Evolutionary conservation across 2,888 invertebrate genomes (phyloP), one percentile per base, ranked within the genome.

Genomic region (Drosophila fulvimacula): DNA sequence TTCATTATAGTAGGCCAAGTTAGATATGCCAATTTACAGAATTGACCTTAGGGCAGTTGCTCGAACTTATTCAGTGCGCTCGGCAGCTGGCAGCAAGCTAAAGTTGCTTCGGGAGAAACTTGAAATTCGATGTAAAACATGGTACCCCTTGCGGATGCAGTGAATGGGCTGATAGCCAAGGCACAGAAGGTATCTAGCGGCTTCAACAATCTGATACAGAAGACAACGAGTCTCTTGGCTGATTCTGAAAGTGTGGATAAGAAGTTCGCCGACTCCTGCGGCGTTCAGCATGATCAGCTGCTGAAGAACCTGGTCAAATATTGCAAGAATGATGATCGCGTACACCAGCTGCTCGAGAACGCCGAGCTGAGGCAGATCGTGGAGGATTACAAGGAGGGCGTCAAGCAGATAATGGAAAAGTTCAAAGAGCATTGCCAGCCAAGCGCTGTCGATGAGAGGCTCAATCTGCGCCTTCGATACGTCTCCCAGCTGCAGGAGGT

Each of bases 271-370:
- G 67, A 69, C 6, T 76, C 69, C 1, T 52, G 57, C 10, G 69
- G 67, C 11, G 69, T 53, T 1, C 72, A 81, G 5, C 64, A 83
- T 0, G 76, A 79, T 38, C 69, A 77, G 9, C 27, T 76, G 52
- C 41, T 81, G 0, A 88, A 77, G 53, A 70, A 81, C 24, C 60
- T 88, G 19, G 51, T 78, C 3, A 69, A 72, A 21, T 53, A 75
- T 17, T 71, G 68, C 48, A 39, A 46, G 15, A 69, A 76, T 19
- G 67, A 67, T 1, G 62, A 69, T 4, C 69, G 76, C 13, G 34
- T 76, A 13, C 21, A 69, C 10, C n/a, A 64, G 39, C 36, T 85
- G 57, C 61, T 73, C 6, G 78, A 76, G 13, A 86, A 85, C 6
- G 41, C 49, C 2, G 84, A 85, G 2, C 69, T 85, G 0, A 76